A percentile compares a stretch with the other conserved stretches of the same genome.
phyloP scores from a whole-genome alignment of 2,888 invertebrate species.

The Lithophane leautieri region DNA sequence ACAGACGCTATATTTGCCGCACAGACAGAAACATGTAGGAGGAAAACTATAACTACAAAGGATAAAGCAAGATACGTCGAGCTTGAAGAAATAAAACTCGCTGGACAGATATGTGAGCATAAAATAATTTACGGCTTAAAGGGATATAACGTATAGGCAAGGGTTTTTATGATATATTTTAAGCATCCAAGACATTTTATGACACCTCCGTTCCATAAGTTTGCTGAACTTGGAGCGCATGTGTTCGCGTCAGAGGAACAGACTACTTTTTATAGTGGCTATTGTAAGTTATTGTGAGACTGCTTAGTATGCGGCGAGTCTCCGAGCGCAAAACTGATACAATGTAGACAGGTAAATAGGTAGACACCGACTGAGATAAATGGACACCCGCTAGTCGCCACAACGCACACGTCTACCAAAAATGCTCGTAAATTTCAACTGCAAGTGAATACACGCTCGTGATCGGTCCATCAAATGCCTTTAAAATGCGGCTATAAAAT shows the following conservation, averaged over 20 bases:
- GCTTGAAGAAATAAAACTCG: conserved; percentile 66
- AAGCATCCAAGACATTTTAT: conserved; percentile 64
- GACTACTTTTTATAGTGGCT: conserved; percentile 79
- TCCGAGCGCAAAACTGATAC: conserved; percentile 74
- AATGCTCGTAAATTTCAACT: conserved; percentile 71
- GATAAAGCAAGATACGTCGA: conserved; percentile 60
- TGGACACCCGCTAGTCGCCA: conserved; percentile 69
- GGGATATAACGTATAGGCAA: conserved; percentile 65
- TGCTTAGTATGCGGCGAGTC: conserved; percentile 81
- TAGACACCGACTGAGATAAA: conserved; percentile 75
- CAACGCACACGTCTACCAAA: conserved; percentile 65
- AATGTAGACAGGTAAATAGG: conserved; percentile 78
- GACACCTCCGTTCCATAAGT: conserved; percentile 59
- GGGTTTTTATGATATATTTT: conserved; percentile 68
- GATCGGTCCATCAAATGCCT: conserved; percentile 72
- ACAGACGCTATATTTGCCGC: conserved; percentile 51
- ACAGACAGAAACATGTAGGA: conserved; percentile 57
- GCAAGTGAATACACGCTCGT: conserved; percentile 69
- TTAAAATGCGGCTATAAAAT: conserved; percentile 72
- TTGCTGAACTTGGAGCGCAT: conserved; percentile 67
- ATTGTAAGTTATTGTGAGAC: conserved; percentile 79
- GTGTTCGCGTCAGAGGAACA: conserved; percentile 71
- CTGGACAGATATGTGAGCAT: conserved; percentile 65
- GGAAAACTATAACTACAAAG: conserved; percentile 57
- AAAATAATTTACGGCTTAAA: conserved; percentile 68